Base-by-base conservation (phyloP, 2,888 invertebrate genomes). In the Aleiodes testaceus region DNA sequence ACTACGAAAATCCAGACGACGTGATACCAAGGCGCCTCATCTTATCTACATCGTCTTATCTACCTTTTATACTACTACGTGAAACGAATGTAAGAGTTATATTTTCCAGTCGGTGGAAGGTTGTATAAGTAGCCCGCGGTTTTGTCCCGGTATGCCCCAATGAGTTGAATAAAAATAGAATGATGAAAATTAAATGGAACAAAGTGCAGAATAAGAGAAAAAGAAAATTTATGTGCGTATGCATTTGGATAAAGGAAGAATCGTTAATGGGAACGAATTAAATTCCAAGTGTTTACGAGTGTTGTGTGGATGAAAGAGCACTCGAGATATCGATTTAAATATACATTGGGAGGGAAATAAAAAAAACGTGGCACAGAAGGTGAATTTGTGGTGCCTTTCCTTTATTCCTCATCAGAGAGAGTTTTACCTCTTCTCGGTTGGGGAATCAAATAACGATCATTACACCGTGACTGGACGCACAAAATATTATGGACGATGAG, bases 371-470 rank as follows among this genome's bases (percentile, higher is more conserved):
- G 36, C 26, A 53, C 26, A 53, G 26, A 18, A 20, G 52, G 52
- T 52, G 20, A 11, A 20, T 20, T 12, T 52, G 52, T 22, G 11
- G 20, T 18, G 52, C 52, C 52, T 20, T 20, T 52, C 52, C 12
- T 49, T 64, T 47, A 47, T 36, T 49, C 18, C 49, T 50, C 30
- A 66, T 30, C 14, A 42, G 36, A 30, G 18, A 42, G 50, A 64
- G 14, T 65, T 65, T 65, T 47, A 30, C 47, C 18, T 47, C 42
- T 84, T 84, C 83, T 83, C 82, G 80, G 73, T 70, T 78, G 77
- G 73, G 72, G 77, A 75, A 68, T 76, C 78, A 76, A 81, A 79
- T 77, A 81, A 81, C 79, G 81, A 83, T 84, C 82, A 83, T 83
- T 81, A 52, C 52, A 12, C 18, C 3, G 18, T 20, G 36, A 11